Base-by-base conservation (phyloP, 2,113 vertebrate species). In the Prunella fulvescens region DNA sequence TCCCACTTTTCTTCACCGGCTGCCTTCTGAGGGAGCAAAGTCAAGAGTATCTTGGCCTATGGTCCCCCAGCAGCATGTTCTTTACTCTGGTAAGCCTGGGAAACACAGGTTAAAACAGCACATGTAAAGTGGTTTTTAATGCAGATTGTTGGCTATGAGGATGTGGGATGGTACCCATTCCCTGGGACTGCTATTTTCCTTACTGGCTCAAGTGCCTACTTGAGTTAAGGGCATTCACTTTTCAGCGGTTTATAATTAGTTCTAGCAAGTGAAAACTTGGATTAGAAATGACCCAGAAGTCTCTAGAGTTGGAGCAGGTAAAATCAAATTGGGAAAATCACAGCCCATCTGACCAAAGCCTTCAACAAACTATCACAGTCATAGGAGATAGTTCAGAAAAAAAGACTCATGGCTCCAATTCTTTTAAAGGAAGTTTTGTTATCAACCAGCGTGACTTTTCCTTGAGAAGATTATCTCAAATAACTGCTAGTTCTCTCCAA, bases 401-500 rank as follows among this genome's bases (percentile, higher is more conserved):
- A 80, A 72, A 70, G 26, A 33, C 44, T 53, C 95, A 42, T 66
- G 40, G 33, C 74, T 92, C 47, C 42, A 67, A 54, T 53, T 77
- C 57, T 83, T 33, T 31, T 72, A 79, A 81, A 88, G 71, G 74
- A 96, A 89, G 47, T 77, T 71, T 67, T 67, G 26, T 77, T 90
- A 89, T 71, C 26, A 82, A 54, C 31, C 50, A 74, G 14, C 51
- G 17, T 40, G 71, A 29, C 58, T 88, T 96, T 89, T 96, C 80
- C 82, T 77, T 88, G 76, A 51, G 84, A 94, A 90, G 12, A 57
- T 78, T 73, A 78, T 84, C 76, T 81, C 82, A 90, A 96, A 88
- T 96, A 96, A 95, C 87, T 81, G 69, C 76, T 76, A 86, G 94
- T 95, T 90, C 94, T 87, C 74, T 95, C 90, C 42, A 62, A 95